Base-by-base conservation (phyloP, 1,140 invertebrate species). In the Neuroterus valhalla region DNA sequence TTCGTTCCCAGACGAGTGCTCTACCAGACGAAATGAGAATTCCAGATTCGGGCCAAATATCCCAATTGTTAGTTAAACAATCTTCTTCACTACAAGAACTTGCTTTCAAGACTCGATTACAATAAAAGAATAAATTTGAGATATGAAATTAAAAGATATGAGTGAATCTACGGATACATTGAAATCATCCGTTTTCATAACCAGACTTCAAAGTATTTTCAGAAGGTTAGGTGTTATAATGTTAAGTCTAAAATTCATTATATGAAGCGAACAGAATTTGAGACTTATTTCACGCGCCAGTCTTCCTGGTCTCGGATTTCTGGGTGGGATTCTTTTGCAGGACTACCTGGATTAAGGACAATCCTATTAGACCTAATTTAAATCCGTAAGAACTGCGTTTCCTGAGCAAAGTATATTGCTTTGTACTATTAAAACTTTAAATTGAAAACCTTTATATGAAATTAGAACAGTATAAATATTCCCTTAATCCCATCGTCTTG, bases 331-430 rank as follows among this genome's bases (percentile, higher is more conserved):
- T 26, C 38, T 23, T 69, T 66, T 66, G 52, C 69, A 66, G 44
- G 79, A 62, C 55, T 62, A 62, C 70, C 69, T 71, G 80, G 85
- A 87, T 87, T 87, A 86, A 85, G 77, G 84, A 84, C 87, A 87
- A 87, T 87, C 86, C 85, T 86, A 86, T 87, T 87, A 86, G 85
- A 87, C 85, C 87, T 80, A 82, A 86, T 86, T 87, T 86, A 87
- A 87, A 85, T 83, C 84, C 74, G 38, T 38, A 77, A 79, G 79
- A 82, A 86, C 84, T 85, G 84, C 84, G 84, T 83, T 85, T 77
- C 74, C 78, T 76, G 77, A 76, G 52, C 70, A 62, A 75, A n/a
- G 31, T 62, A 62, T 62, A 31, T 38, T 38, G 10, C 31, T 38
- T 38, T 38, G 10, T 38, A 5, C 31, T 8, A 38, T 38, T 38